These are phyloP conservation scores for Thalassaphorura encarpata DNA, from an alignment of 1,140 invertebrate genomes.

Conservation along the genomic window DNA sequence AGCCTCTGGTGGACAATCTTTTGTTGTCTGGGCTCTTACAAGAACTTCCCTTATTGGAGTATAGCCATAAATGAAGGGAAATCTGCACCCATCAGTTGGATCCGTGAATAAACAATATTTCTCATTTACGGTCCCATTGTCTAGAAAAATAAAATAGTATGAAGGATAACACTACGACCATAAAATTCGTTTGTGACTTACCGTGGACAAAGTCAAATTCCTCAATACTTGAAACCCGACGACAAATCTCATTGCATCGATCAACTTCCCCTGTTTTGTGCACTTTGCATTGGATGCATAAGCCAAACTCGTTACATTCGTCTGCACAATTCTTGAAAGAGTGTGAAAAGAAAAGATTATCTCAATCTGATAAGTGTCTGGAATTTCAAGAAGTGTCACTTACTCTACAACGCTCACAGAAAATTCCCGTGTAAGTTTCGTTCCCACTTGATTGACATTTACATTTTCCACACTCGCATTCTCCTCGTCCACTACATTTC, in stretches of 20 bases:
- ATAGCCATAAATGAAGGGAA: conserved; percentile 68
- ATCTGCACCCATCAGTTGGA: conserved; percentile 66
- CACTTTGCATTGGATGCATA: conserved; percentile 86
- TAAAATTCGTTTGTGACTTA: too few species aligned
- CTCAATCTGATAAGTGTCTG: too few species aligned
- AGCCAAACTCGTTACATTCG: conserved; percentile 74
- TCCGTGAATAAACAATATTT: conserved; percentile 66
- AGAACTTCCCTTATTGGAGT: conserved; percentile 38
- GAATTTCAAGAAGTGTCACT: too few species aligned
- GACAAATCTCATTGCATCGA: conserved; percentile 47
- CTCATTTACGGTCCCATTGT: conserved; percentile 61
- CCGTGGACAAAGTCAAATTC: too few species aligned
- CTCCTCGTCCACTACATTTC: conserved; percentile 52
- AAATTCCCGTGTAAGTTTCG: conserved; percentile 64
- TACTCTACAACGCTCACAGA: conserved; percentile 85
- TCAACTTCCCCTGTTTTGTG: conserved; percentile 68
- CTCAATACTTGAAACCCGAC: too few species aligned
- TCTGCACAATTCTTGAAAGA: conserved; percentile 63
- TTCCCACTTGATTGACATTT: conserved; percentile 67
- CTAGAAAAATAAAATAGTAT: conserved; percentile 42
- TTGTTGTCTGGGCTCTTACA: conserved; percentile 61
- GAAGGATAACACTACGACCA: too few species aligned
- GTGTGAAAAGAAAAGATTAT: too few species aligned
- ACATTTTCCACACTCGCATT: conserved; percentile 81
- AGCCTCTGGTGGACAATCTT: conserved; percentile 62